Evolutionary conservation across 64 coral and sea anemone genomes (phyloP).

Genomic region (Montipora foliosa): DNA sequence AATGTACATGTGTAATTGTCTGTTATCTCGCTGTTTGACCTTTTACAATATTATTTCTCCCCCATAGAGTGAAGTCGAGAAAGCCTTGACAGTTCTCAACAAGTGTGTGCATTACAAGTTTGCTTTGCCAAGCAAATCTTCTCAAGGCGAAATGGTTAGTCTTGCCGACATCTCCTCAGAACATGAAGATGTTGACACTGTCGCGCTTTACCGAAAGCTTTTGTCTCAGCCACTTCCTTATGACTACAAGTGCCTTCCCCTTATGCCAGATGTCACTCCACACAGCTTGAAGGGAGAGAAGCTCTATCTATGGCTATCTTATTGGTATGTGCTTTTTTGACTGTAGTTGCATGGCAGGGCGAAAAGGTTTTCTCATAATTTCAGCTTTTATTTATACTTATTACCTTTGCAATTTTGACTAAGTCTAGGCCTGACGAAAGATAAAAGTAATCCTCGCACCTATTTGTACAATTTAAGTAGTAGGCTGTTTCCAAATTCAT

Average conservation of each 20-base stretch:
- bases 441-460: too few relatives aligned
- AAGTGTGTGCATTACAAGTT: constrained; percentile 72
- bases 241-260: constrained; percentile 60
- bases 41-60: neutral
- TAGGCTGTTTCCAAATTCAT: too few relatives aligned
- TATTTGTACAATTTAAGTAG: too few relatives aligned
- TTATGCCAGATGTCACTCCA: constrained; percentile 20
- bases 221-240: constrained; percentile 85
- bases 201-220: constrained; percentile 76
- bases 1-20: too few relatives aligned
- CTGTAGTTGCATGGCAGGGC: neutral
- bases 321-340: constrained; percentile 65
- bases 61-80: neutral
- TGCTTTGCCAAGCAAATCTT: neutral
- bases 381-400: too few relatives aligned
- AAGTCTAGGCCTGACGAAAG: too few relatives aligned
- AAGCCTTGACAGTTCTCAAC: constrained; percentile 2
- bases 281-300: constrained; percentile 49
- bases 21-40: neutral
- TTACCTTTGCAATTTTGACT: too few relatives aligned
- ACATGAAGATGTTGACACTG: constrained; percentile 48
- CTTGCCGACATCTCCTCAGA: constrained; percentile 16
- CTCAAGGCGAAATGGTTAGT: neutral
- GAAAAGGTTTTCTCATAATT: too few relatives aligned
- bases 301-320: constrained; percentile 90